Base-by-base conservation (phyloP, 2,888 invertebrate genomes). In the Rhodophaea formosa region DNA sequence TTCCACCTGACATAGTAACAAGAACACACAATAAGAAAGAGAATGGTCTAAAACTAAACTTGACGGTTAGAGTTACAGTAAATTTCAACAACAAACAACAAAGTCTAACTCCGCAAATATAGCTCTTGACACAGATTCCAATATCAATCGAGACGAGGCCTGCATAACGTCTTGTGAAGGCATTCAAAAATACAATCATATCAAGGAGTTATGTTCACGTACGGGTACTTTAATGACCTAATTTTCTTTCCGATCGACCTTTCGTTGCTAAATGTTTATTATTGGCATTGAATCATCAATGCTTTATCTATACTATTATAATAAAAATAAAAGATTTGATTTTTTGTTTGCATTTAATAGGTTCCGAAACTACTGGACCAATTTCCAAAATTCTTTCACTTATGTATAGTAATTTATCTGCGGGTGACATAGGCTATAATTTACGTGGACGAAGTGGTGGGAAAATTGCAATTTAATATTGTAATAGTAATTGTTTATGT, bases 61-160 rank as follows among this genome's bases (percentile, higher is more conserved):
- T 52, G 39, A 16, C 16, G 39, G 16, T 16, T 12, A 42, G 23
- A 52, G 42, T 39, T n/a, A 16, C 42, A 39, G 23, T 16, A 44
- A 43, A 39, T 30, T 43, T 58, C 53, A 52, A 46, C 44, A 57
- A 51, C n/a, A 46, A 53, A 23, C 10, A 17, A 47, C 35, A 47
- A 39, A 32, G 32, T 14, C 17, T 47, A 47, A 49, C 56, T 43
- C 54, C 57, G 59, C 59, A 29, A 56, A 59, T 62, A 53, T 61
- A 71, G 74, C 64, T 77, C 82, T 84, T 84, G 82, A 85, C 82
- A 85, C 62, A 77, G 72, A 71, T 80, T 64, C 63, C 67, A 66
- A 66, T 73, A 76, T 65, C 64, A 62, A 67, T 68, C 65, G 64
- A 59, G 47, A 60, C 62, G 65, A 60, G 60, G 69, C 68, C 77